A percentile compares a stretch with the other conserved stretches of the same genome.
Conservation (phyloP, 2,113 vertebrate species). For the Lasiurus borealis region DNA sequence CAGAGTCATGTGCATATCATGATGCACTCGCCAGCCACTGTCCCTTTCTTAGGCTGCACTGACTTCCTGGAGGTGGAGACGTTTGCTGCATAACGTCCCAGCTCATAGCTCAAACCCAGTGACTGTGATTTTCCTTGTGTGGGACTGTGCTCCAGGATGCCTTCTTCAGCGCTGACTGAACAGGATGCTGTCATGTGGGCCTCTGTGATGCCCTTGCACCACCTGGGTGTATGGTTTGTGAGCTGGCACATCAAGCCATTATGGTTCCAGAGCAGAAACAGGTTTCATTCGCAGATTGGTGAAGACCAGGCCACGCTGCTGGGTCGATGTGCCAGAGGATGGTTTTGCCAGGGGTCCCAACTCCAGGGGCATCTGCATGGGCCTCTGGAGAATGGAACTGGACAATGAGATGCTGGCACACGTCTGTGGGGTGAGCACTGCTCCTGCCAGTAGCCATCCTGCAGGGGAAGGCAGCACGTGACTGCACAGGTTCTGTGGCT, state of each 20-base stretch:
- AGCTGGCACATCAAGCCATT: slow-evolving; percentile 66
- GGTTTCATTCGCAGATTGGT: slow-evolving; percentile 38
- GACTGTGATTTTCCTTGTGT: slow-evolving; percentile 8
- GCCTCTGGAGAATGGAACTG: background rate
- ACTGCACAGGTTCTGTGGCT: too few relatives aligned
- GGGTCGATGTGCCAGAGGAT: background rate
- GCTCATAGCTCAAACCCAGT: background rate
- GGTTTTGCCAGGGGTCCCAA: background rate
- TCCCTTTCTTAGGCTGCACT: background rate
- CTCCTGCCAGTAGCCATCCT: too few relatives aligned
- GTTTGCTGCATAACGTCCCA: background rate
- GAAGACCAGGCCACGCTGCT: slow-evolving; percentile 29
- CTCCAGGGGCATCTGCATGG: background rate
- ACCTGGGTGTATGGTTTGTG: background rate
- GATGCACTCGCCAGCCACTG: background rate
- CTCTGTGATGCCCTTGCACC: background rate
- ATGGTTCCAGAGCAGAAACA: slow-evolving; percentile 1
- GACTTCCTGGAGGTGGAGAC: background rate
- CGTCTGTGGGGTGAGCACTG: too few relatives aligned
- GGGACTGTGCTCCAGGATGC: background rate
- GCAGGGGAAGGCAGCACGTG: too few relatives aligned
- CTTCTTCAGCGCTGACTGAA: slow-evolving; percentile 1
- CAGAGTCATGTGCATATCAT: background rate
- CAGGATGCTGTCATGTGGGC: slow-evolving; percentile 59
- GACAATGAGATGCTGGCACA: background rate